Conservation (phyloP, 92 coral and sea anemone species). For the Siderastrea radians region DNA sequence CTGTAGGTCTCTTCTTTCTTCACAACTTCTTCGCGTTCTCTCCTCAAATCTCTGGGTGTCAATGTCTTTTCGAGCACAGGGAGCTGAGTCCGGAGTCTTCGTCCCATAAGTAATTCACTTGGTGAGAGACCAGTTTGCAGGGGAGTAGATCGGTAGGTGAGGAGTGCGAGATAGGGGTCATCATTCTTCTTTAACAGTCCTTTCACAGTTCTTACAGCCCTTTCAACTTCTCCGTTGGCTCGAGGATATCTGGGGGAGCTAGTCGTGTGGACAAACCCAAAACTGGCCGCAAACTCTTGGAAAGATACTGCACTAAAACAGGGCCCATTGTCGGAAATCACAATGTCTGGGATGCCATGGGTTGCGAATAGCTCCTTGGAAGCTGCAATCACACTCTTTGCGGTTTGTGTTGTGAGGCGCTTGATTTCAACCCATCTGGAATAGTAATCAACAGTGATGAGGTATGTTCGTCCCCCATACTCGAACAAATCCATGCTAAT, state of each 20-base stretch:
- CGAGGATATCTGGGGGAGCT: slow-evolving; percentile 66
- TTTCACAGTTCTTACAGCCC: slow-evolving; percentile 32
- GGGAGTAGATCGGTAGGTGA: slow-evolving; percentile 32
- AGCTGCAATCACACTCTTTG: slow-evolving; percentile 7
- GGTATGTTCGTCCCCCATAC: slow-evolving; percentile 33
- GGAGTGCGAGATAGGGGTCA: slow-evolving; percentile 18
- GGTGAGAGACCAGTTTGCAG: slow-evolving; percentile 6
- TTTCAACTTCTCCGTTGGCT: slow-evolving; percentile 72
- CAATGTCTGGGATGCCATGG: slow-evolving; percentile 62
- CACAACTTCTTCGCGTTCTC: slow-evolving; percentile 32
- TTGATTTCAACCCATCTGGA: slow-evolving; percentile 68
- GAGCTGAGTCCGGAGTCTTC: too few species aligned
- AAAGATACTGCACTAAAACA: slow-evolving; percentile 9
- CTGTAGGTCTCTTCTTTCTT: slow-evolving; percentile 54
- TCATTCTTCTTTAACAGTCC: slow-evolving; percentile 3
- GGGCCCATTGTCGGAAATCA: slow-evolving; percentile 23
- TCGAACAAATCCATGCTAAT: slow-evolving; percentile 40
- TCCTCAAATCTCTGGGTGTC: neutral
- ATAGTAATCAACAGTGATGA: slow-evolving; percentile 58
- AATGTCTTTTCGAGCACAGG: too few species aligned
- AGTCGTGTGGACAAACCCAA: slow-evolving; percentile 56
- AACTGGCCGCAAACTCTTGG: slow-evolving; percentile 21
- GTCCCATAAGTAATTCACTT: too few species aligned
- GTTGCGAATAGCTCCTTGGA: slow-evolving; percentile 60
- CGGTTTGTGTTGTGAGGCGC: slow-evolving; percentile 18